Conservation (phyloP, 2,888 invertebrate species). For the Papilio gigon region DNA sequence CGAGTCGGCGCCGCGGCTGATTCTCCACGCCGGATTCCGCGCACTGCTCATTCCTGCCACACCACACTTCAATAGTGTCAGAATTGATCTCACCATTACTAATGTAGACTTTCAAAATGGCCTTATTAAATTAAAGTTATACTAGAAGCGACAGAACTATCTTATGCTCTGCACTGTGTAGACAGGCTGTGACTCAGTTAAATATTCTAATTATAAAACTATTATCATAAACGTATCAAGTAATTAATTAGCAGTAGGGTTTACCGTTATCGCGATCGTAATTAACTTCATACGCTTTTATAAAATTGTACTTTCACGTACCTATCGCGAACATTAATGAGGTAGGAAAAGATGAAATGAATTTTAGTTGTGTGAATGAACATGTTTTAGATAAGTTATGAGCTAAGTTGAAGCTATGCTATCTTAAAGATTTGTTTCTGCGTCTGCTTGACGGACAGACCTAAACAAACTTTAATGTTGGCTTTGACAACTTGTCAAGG, state of each 20-base stretch:
- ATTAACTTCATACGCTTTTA: conserved; percentile 11
- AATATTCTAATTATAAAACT: conserved; percentile 57
- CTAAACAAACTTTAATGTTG: neutral
- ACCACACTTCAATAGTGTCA: conserved; percentile 16
- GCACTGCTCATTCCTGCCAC: conserved; percentile 11
- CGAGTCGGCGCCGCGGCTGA: conserved; percentile 43
- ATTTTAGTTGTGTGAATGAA: neutral
- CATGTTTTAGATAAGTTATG: neutral
- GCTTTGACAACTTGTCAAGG: neutral
- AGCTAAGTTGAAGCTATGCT: neutral
- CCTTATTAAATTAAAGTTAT: conserved; percentile 14
- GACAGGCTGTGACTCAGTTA: conserved; percentile 52
- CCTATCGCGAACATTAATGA: neutral
- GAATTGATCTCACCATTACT: conserved; percentile 18
- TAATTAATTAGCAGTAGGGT: conserved; percentile 53
- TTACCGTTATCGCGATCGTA: conserved; percentile 45
- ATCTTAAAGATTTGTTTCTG: neutral
- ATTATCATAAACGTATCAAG: conserved; percentile 50
- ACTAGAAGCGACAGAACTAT: neutral
- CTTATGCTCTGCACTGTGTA: conserved; percentile 1
- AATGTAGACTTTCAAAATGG: conserved; percentile 7
- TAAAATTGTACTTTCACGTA: conserved; percentile 9
- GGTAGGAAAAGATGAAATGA: neutral
- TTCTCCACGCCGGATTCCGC: conserved; percentile 41
- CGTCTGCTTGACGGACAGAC: neutral